These are phyloP conservation scores for Brachionus rubens DNA, from an alignment of 1,140 invertebrate genomes.

Conservation along the genomic window DNA sequence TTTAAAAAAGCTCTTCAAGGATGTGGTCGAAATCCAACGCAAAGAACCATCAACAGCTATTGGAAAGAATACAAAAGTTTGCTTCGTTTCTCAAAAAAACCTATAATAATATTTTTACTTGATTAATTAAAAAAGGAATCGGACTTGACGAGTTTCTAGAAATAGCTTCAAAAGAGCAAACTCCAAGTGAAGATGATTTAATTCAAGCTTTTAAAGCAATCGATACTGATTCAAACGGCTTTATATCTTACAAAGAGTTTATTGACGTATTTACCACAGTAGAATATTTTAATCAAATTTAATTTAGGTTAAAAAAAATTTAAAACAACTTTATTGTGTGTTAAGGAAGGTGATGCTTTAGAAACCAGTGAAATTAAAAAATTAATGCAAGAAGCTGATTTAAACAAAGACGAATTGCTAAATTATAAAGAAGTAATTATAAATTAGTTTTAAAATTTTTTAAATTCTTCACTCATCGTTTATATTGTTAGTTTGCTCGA, in stretches of 20 bases:
- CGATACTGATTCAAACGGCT: conserved; percentile 11
- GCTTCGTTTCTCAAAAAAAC: not conserved
- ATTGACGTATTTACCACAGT: not conserved
- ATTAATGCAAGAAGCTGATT: not conserved
- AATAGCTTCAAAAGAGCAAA: conserved; percentile 11
- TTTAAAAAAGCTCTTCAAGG: not conserved
- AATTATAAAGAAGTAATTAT: conserved; percentile 12
- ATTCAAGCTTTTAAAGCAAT: conserved; percentile 25
- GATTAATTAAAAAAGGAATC: conserved; percentile 34
- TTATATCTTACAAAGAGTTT: not conserved
- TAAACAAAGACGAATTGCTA: not conserved
- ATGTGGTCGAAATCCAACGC: conserved; percentile 16
- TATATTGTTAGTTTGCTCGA: not conserved
- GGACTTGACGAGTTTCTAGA: conserved; percentile 1
- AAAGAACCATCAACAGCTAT: not conserved
- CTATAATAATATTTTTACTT: not conserved
- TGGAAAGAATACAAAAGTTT: not conserved
- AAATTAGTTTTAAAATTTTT: not conserved
- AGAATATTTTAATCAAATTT: not conserved
- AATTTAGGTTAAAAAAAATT: not conserved
- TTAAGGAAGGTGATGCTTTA: conserved; percentile 15
- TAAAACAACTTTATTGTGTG: too few relatives aligned
- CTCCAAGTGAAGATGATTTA: not conserved
- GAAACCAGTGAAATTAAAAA: not conserved
- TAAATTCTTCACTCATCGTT: not conserved